Conservation (phyloP, 2,888 invertebrate species). For the Lapara coniferarum region DNA sequence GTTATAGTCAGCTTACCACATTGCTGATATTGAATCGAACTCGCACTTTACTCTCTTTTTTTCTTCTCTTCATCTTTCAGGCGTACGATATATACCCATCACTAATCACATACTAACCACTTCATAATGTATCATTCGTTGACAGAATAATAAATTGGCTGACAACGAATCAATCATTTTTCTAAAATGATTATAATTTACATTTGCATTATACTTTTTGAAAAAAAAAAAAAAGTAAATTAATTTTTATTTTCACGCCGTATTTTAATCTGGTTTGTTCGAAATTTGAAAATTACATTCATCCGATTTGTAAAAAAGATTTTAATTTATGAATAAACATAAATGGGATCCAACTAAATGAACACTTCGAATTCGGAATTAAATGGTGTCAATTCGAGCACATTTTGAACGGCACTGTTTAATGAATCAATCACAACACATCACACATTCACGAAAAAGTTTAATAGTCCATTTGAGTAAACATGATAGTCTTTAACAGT, state of each 20-base stretch:
- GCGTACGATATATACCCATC: conserved; percentile 25
- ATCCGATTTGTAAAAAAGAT: too few relatives aligned
- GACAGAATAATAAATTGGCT: not conserved
- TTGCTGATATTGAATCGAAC: conserved; percentile 66
- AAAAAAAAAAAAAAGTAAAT: too few relatives aligned
- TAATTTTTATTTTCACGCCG: not conserved
- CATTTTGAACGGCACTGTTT: conserved; percentile 4
- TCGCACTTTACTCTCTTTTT: conserved; percentile 63
- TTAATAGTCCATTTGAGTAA: conserved; percentile 36
- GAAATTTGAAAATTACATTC: not conserved
- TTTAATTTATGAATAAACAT: not conserved
- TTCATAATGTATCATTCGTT: not conserved
- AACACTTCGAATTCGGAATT: conserved; percentile 8
- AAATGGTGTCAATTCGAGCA: conserved; percentile 21
- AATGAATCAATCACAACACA: conserved; percentile 27
- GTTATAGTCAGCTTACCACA: conserved; percentile 54
- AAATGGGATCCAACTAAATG: not conserved
- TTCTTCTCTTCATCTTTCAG: conserved; percentile 66
- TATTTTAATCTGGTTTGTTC: not conserved
- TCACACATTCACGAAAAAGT: conserved; percentile 28
- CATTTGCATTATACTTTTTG: not conserved
- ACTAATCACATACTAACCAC: conserved; percentile 17
- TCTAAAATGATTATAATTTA: not conserved
- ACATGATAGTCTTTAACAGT: conserved; percentile 30
- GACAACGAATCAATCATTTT: not conserved